Conservation (phyloP, 1,140 invertebrate genomes). For the Parapsyche elsis region DNA sequence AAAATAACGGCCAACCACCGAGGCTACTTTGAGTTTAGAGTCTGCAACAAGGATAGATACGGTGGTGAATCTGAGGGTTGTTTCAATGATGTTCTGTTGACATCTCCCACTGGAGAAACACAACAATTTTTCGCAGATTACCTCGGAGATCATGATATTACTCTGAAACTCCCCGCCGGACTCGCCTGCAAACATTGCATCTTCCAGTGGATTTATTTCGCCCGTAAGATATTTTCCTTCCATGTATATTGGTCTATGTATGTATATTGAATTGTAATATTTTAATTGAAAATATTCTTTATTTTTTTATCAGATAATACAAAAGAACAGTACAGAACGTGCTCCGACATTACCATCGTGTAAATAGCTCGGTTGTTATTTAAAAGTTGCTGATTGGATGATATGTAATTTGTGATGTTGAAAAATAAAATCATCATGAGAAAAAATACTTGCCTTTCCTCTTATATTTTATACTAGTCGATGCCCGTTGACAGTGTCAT, state of each 20-base stretch:
- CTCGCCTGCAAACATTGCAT: constrained; percentile 70
- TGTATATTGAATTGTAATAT: background rate
- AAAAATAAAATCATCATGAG: too few species aligned
- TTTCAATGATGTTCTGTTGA: constrained; percentile 61
- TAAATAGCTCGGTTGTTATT: background rate
- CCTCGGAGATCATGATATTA: constrained; percentile 6
- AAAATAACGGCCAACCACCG: constrained; percentile 64
- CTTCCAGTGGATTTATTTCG: constrained; percentile 71
- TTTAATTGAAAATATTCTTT: background rate
- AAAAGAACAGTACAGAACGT: constrained; percentile 73
- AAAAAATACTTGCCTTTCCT: too few species aligned
- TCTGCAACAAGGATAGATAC: constrained; percentile 62
- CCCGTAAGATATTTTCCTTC: constrained; percentile 57
- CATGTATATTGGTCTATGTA: background rate
- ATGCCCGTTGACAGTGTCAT: too few species aligned
- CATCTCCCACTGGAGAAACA: constrained; percentile 58
- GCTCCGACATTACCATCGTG: constrained; percentile 74
- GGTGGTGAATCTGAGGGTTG: constrained; percentile 66
- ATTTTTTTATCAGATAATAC: constrained; percentile 50
- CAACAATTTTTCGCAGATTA: constrained; percentile 42
- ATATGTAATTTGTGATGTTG: too few species aligned
- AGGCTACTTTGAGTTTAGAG: constrained; percentile 66
- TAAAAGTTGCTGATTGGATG: too few species aligned
- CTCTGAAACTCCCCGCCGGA: constrained; percentile 60
- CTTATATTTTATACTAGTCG: too few species aligned